These are phyloP conservation scores for Trichechus manatus DNA, from an alignment of 2,113 vertebrate species.

Conservation along the genomic window DNA sequence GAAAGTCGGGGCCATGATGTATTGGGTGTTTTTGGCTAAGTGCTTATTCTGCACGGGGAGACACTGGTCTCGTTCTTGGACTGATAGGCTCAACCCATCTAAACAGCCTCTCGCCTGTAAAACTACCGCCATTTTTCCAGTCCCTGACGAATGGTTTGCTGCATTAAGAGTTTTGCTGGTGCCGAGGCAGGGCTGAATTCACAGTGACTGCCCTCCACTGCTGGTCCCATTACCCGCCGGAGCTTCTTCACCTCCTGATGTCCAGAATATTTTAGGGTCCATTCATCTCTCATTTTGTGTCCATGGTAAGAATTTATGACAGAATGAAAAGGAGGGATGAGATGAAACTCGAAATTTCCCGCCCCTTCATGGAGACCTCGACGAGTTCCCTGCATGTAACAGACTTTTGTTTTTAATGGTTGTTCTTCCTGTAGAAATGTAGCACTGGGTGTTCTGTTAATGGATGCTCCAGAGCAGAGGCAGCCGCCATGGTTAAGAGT, in stretches of 20 bases:
- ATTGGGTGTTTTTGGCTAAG: neutral
- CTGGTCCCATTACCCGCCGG: neutral
- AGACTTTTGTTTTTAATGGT: neutral
- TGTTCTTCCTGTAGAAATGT: neutral
- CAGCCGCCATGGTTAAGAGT: neutral
- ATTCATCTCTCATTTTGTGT: neutral
- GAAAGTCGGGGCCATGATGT: neutral
- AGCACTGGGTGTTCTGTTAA: neutral
- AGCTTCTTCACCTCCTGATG: neutral
- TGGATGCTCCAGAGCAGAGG: neutral
- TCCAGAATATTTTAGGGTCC: neutral
- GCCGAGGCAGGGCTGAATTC: neutral
- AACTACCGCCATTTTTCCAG: neutral
- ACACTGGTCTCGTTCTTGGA: neutral
- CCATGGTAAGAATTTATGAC: conserved; percentile 10
- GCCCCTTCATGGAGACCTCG: neutral
- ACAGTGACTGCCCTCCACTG: too few species aligned
- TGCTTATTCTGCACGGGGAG: neutral
- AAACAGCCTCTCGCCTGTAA: neutral
- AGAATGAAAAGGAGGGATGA: conserved; percentile 2
- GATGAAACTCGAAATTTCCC: neutral
- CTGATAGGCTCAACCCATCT: neutral
- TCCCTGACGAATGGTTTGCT: too few species aligned
- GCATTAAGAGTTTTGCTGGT: neutral
- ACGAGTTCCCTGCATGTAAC: neutral